Evolutionary conservation across 2,888 invertebrate species (phyloP).

Genomic region (Labia minor): DNA sequence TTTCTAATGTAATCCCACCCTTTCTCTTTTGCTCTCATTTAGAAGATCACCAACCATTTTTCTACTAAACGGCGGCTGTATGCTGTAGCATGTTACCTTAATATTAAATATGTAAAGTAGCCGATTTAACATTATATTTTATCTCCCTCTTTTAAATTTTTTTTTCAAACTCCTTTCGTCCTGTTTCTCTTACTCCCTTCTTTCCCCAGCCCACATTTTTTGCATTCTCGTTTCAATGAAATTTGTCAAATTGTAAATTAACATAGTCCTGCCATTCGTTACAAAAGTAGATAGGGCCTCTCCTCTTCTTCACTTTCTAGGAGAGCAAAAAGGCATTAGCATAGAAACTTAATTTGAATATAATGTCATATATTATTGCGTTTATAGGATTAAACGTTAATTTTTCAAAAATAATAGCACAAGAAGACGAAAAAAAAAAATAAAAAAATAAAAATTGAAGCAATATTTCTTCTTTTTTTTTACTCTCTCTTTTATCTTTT

Average conservation of each 20-base stretch:
- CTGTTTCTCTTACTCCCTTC: not conserved
- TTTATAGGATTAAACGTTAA: not conserved
- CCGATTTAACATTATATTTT: not conserved
- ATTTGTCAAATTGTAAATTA: not conserved
- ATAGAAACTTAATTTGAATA: not conserved
- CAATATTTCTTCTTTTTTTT: no score
- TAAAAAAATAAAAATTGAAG: no score
- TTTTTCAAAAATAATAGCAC: not conserved
- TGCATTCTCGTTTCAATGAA: not conserved
- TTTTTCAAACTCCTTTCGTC: no score
- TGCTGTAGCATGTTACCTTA: not conserved
- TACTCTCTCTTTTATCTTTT: no score
- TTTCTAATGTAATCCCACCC: not conserved
- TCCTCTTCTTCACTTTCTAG: no score
- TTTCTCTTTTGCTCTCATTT: not conserved
- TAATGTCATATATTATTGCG: not conserved
- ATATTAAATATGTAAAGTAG: not conserved
- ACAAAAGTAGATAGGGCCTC: not conserved
- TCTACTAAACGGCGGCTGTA: not conserved
- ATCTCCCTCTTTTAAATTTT: not conserved
- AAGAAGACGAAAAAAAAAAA: no score
- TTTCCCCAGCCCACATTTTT: no score
- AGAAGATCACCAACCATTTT: not conserved
- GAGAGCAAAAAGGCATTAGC: not conserved
- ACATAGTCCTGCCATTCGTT: not conserved